A percentile compares a stretch with the other conserved stretches of the same genome.
phyloP scores from a whole-genome alignment of 2,797 vertebrate genomes.

The Crocidura indochinensis region DNA sequence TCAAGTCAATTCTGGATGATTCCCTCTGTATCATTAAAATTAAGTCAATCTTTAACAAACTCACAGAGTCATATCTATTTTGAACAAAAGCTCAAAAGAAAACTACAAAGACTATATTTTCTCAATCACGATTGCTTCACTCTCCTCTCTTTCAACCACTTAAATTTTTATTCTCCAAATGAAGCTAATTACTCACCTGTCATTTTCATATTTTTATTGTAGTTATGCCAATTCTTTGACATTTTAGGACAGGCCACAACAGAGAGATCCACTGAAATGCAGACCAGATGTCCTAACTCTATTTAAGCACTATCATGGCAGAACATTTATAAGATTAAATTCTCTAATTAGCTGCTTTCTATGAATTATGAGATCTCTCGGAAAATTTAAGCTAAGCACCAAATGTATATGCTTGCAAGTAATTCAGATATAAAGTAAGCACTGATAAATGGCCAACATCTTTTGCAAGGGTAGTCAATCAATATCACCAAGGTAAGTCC shows the following conservation, averaged over 20 bases:
- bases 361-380: conserved; percentile 89
- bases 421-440: conserved; percentile 92
- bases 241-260: background rate
- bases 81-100: conserved; percentile 66
- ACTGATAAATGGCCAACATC: conserved; percentile 91
- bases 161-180: conserved; percentile 59
- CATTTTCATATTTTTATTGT: conserved; percentile 61
- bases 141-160: conserved; percentile 31
- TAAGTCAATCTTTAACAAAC: conserved; percentile 68
- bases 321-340: conserved; percentile 87
- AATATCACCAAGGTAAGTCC: conserved; percentile 91
- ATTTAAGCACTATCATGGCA: conserved; percentile 85
- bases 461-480: conserved; percentile 90
- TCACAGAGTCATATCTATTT: conserved; percentile 8
- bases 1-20: conserved; percentile 12
- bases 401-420: conserved; percentile 90
- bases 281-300: conserved; percentile 65
- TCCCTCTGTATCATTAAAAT: conserved; percentile 68
- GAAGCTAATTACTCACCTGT: conserved; percentile 41
- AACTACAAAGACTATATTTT: conserved; percentile 65
- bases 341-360: conserved; percentile 82
- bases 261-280: conserved; percentile 67
- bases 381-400: conserved; percentile 89
- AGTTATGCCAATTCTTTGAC: conserved; percentile 62
- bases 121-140: conserved; percentile 46